These are phyloP conservation scores for Drosophila arizonae DNA, from an alignment of 1,140 invertebrate species.

Conservation along the genomic window DNA sequence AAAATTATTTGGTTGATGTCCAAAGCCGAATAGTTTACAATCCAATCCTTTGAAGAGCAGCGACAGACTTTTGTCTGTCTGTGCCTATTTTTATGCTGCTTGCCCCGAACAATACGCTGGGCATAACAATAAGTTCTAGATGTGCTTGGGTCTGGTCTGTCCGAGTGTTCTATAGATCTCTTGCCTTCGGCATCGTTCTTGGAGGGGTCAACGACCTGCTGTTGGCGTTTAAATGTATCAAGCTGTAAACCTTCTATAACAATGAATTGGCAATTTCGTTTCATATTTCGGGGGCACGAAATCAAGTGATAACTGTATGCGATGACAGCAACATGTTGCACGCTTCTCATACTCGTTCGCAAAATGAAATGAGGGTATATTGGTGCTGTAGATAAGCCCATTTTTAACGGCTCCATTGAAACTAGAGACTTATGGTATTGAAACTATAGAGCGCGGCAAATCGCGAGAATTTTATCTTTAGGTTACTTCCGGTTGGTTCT, in stretches of 20 bases:
- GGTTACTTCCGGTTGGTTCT: too few species aligned
- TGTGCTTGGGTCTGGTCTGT: constrained; percentile 2
- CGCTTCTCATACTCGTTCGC: constrained; percentile 9
- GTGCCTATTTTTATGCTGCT: constrained; percentile 15
- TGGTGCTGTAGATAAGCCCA: neutral
- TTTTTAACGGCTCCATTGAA: neutral
- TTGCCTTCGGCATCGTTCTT: constrained; percentile 30
- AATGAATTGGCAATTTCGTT: constrained; percentile 69
- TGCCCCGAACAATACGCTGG: constrained; percentile 26
- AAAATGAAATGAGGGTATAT: neutral
- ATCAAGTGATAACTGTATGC: constrained; percentile 72
- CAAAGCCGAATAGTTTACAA: neutral
- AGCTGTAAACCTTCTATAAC: constrained; percentile 41
- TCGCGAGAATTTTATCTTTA: too few species aligned
- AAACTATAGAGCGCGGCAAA: too few species aligned
- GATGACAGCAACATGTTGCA: constrained; percentile 39
- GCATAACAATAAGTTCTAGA: constrained; percentile 31
- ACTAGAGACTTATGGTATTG: too few species aligned
- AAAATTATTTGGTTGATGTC: neutral
- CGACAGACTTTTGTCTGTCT: constrained; percentile 3
- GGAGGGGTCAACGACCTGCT: constrained; percentile 31
- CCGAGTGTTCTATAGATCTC: constrained; percentile 24
- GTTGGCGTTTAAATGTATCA: constrained; percentile 36
- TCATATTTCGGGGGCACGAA: constrained; percentile 60
- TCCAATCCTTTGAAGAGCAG: constrained; percentile 10